Percentiles rank a stretch among this genome's conserved stretches.
phyloP scores from a whole-genome alignment of 2,888 invertebrate species.

The Rhopalosiphum nymphaeae region DNA sequence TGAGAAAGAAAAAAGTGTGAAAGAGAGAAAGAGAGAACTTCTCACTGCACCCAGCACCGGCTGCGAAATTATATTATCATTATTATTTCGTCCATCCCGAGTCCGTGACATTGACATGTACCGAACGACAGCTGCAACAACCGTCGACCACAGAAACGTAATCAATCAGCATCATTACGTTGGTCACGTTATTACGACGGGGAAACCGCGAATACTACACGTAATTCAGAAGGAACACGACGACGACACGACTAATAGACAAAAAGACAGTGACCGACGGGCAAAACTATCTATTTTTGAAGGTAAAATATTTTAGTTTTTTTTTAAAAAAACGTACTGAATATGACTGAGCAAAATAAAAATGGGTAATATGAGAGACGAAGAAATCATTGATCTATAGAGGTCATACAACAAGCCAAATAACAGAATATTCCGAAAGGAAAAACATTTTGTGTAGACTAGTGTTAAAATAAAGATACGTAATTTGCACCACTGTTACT shows the following conservation, averaged over 20 bases:
- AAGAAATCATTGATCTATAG: neutral
- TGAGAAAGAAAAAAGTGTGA: neutral
- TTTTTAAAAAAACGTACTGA: neutral
- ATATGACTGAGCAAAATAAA: neutral
- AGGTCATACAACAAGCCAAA: neutral
- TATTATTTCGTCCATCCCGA: neutral
- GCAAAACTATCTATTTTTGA: neutral
- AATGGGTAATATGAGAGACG: neutral
- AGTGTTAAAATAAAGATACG: too few relatives aligned
- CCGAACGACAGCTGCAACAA: neutral
- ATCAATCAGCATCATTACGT: constrained; percentile 33
- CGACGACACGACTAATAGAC: neutral
- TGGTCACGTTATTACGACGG: constrained; percentile 16
- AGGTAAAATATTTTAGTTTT: neutral
- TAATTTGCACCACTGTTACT: too few relatives aligned
- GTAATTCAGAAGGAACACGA: constrained; percentile 44
- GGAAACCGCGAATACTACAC: constrained; percentile 7
- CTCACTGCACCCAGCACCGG: neutral
- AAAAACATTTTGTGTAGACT: neutral
- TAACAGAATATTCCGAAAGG: neutral
- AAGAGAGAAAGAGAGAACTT: neutral
- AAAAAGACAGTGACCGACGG: neutral
- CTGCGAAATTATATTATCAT: neutral
- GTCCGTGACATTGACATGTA: constrained; percentile 47
- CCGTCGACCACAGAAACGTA: constrained; percentile 13